Percentiles rank a stretch among this genome's conserved stretches.
Conservation (phyloP, 2,888 invertebrate species). For the Ormyrus pomaceus region DNA sequence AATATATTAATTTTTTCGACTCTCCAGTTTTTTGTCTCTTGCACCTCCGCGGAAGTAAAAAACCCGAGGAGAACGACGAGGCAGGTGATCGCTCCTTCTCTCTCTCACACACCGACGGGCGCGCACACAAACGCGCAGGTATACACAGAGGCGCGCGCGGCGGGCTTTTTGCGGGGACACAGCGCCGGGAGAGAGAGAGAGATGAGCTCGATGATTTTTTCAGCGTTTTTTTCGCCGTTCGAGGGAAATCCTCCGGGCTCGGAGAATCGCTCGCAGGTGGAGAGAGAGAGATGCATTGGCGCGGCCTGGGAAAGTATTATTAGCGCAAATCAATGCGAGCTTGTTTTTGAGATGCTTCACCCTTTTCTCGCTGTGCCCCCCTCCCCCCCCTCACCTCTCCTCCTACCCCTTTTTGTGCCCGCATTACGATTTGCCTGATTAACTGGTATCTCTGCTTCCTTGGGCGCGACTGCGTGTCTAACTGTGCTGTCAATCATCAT, state of each 20-base stretch:
- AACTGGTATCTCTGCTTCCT: neutral
- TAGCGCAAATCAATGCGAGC: conserved; percentile 31
- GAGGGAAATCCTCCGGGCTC: conserved; percentile 42
- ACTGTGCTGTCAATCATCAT: neutral
- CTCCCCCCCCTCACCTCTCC: neutral
- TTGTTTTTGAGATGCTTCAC: conserved; percentile 1
- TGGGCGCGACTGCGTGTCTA: neutral
- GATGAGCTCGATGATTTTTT: conserved; percentile 53
- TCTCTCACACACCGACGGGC: neutral
- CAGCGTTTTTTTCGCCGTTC: conserved; percentile 18
- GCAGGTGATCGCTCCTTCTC: conserved; percentile 54
- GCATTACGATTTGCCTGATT: neutral
- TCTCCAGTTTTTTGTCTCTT: conserved; percentile 50
- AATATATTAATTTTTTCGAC: conserved; percentile 59
- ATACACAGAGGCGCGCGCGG: neutral
- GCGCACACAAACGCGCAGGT: neutral
- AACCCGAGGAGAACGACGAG: conserved; percentile 50
- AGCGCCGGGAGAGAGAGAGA: neutral
- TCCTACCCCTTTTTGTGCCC: neutral
- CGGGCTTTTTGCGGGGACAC: conserved; percentile 47
- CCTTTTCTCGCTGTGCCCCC: neutral
- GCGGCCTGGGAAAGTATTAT: conserved; percentile 52
- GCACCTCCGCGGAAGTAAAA: conserved; percentile 58
- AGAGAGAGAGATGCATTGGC: neutral
- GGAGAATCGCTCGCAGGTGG: conserved; percentile 40